Conservation (phyloP, 2,113 vertebrate genomes). For the Stercorarius parasiticus region DNA sequence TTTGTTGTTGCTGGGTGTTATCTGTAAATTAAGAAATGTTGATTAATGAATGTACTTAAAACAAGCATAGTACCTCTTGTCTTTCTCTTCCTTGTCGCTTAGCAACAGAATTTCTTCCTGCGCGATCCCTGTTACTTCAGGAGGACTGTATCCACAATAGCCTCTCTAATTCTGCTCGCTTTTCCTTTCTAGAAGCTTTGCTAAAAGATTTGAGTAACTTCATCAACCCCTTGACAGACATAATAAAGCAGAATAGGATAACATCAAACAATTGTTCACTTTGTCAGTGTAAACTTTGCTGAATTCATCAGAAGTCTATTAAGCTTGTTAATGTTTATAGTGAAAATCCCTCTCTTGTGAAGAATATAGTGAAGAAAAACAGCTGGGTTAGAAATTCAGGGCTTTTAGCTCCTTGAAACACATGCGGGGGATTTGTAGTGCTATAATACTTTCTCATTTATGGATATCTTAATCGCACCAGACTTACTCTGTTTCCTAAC, state of each 20-base stretch:
- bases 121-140: background rate
- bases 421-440: background rate
- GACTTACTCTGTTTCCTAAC: background rate
- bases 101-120: conserved; percentile 36
- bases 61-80: background rate
- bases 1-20: conserved; percentile 23
- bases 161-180: background rate
- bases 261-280: background rate
- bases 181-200: background rate
- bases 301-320: background rate
- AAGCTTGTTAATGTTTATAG: background rate
- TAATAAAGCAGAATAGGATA: conserved; percentile 34
- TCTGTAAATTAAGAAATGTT: conserved; percentile 34
- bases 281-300: background rate
- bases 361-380: background rate
- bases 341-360: background rate
- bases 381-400: background rate
- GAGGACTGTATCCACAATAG: background rate
- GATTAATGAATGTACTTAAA: conserved; percentile 40
- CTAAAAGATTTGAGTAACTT: conserved; percentile 8
- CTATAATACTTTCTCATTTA: background rate
- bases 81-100: conserved; percentile 20
- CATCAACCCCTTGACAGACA: background rate
- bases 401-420: background rate
- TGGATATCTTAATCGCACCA: background rate